Base-by-base conservation (phyloP, 2,888 invertebrate genomes). In the Elgonia sp. region DNA sequence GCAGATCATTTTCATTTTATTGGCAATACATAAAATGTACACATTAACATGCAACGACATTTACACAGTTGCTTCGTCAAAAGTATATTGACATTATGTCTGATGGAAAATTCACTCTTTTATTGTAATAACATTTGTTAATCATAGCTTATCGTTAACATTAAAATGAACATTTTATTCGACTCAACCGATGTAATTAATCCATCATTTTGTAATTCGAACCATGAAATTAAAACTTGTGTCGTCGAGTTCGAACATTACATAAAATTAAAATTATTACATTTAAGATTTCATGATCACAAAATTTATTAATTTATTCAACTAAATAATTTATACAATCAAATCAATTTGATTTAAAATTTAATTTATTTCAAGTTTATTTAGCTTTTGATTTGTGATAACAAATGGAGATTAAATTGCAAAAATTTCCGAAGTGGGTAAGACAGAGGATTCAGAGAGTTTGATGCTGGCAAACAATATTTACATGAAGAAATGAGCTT, bases 401-500 rank as follows among this genome's bases (percentile, higher is more conserved):
- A 57, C 57, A 21, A 21, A 20, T 7, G 20, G 29, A 29, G 50
- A 79, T 79, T 79, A 67, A 55, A 57, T 55, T 55, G 29, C 29
- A 57, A 67, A 55, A 79, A 67, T 29, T 16, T 50, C 8, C 16
- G 63, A 18, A 4, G 16, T 29, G 3, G 3, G 29, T 5, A 50
- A 62, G 39, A 62, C 67, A 50, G 57, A 42, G 67, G 73, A 62
- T 76, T 82, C 72, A 69, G 60, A 50, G 20, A 70, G 72, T 18
- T 82, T 53, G 67, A 42, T 39, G 39, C 69, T 21, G 14, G 92
- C 92, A 93, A 94, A 94, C 92, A 93, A 90, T 91, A 94, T 94
- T 94, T 94, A 94, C 93, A 94, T 94, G 88, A 91, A 88, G 92
- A 93, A 94, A 94, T 94, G 92, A 93, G 92, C 92, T 94, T 90